Evolutionary conservation across 2,888 invertebrate species (phyloP).

Genomic region (Drosophila hawaiiensis): DNA sequence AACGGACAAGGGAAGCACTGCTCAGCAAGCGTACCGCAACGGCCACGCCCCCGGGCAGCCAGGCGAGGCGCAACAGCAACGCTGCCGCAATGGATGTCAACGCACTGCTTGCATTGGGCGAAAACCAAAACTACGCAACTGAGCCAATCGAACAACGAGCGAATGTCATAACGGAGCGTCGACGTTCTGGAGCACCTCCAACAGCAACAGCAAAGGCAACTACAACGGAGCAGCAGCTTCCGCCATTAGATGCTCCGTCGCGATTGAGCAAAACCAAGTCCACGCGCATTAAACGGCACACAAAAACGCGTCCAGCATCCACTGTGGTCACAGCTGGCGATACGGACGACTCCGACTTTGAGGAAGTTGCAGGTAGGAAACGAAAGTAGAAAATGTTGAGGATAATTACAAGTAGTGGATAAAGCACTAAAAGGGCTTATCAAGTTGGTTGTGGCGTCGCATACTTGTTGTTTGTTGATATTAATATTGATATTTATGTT

Average conservation of each 20-base stretch:
- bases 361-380: slow-evolving; percentile 89
- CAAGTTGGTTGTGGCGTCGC: slow-evolving; percentile 69
- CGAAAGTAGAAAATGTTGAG: slow-evolving; percentile 73
- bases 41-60: slow-evolving; percentile 26
- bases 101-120: slow-evolving; percentile 89
- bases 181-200: slow-evolving; percentile 14
- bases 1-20: slow-evolving; percentile 87
- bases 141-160: slow-evolving; percentile 16
- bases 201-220: slow-evolving; percentile 3
- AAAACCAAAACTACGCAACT: slow-evolving; percentile 83
- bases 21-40: slow-evolving; percentile 67
- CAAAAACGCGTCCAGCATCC: slow-evolving; percentile 81
- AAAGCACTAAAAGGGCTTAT: slow-evolving; percentile 30
- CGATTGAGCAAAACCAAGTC: slow-evolving; percentile 80
- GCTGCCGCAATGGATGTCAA: slow-evolving; percentile 86
- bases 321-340: slow-evolving; percentile 84
- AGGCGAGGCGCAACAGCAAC: slow-evolving; percentile 54
- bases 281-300: slow-evolving; percentile 81
- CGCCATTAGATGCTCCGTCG: slow-evolving; percentile 63
- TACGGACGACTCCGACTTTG: slow-evolving; percentile 89
- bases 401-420: slow-evolving; percentile 11
- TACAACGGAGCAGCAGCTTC: slow-evolving; percentile 56
- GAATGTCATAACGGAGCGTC: slow-evolving; percentile 9
- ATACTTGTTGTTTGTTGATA: slow-evolving; percentile 40
- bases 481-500: slow-evolving; percentile 26